Evolutionary conservation across 2,888 invertebrate genomes (phyloP).

Genomic region (Callyntrura sp.): DNA sequence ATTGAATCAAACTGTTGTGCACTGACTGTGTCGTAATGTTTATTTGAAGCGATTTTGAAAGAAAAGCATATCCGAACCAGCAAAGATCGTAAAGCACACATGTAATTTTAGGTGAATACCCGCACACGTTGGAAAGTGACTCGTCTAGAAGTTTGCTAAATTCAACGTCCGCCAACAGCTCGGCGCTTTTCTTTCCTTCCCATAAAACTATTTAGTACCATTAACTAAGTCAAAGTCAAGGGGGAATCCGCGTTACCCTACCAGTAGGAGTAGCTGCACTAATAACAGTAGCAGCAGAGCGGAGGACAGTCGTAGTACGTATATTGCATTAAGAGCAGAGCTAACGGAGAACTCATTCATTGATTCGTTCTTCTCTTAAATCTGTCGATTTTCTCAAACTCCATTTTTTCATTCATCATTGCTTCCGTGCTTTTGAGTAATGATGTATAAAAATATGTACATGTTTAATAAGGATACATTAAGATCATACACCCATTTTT

Average conservation of each 20-base stretch:
- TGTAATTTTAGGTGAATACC: neutral
- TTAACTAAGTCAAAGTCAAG: constrained; percentile 48
- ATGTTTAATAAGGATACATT: constrained; percentile 39
- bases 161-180: constrained; percentile 15
- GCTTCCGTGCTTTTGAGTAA: constrained; percentile 64
- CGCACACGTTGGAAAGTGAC: constrained; percentile 33
- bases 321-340: neutral
- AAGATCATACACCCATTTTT: constrained; percentile 30
- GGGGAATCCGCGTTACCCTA: constrained; percentile 10
- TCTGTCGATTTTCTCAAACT: constrained; percentile 43
- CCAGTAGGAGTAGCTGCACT: neutral
- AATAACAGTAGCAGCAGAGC: constrained; percentile 16
- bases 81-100: too few relatives aligned
- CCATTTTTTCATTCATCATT: constrained; percentile 45
- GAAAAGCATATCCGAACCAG: too few relatives aligned
- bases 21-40: too few relatives aligned
- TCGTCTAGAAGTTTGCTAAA: constrained; percentile 18
- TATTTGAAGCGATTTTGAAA: too few relatives aligned
- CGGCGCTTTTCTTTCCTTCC: constrained; percentile 27
- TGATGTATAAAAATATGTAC: constrained; percentile 70
- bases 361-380: constrained; percentile 34
- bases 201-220: constrained; percentile 57
- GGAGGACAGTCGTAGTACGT: neutral
- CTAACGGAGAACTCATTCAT: constrained; percentile 32
- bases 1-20: too few relatives aligned